Conservation (phyloP, 2,888 invertebrate species). For the Habroteleia sp. region DNA sequence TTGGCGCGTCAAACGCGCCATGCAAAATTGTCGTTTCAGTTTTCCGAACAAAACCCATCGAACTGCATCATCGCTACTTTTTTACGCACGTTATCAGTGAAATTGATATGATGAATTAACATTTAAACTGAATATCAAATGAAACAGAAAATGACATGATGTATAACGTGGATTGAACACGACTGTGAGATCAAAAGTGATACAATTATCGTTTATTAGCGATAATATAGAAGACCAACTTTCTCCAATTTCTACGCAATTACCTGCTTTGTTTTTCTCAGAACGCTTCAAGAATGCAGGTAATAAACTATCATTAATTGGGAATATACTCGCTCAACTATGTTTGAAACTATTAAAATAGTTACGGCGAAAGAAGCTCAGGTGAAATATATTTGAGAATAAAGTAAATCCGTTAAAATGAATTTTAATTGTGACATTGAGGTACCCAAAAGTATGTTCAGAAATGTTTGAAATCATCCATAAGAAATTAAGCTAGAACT, state of each 20-base stretch:
- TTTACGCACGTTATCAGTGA: conserved; percentile 5
- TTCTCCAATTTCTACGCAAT: conserved; percentile 43
- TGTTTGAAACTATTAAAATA: no score
- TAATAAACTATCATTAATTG: no score
- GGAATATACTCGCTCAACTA: not conserved
- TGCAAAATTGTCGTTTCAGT: conserved; percentile 4
- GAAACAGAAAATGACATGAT: conserved; percentile 37
- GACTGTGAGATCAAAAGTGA: no score
- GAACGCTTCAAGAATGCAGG: no score
- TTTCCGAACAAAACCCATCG: not conserved
- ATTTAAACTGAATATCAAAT: conserved; percentile 32
- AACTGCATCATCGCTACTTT: conserved; percentile 12
- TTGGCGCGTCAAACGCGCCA: conserved; percentile 4
- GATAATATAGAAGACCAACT: conserved; percentile 7
- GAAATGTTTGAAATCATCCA: no score
- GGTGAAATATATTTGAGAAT: no score
- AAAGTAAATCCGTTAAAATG: no score
- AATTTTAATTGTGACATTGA: no score
- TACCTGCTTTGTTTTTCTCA: conserved; percentile 43
- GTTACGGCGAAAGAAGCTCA: no score
- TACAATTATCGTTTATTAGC: conserved; percentile 44
- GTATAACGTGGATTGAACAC: conserved; percentile 6
- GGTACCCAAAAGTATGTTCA: no score
- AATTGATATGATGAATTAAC: conserved; percentile 21
- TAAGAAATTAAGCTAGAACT: no score